Base-by-base conservation (phyloP, 2,888 invertebrate species). In the Apocheima hispidaria region DNA sequence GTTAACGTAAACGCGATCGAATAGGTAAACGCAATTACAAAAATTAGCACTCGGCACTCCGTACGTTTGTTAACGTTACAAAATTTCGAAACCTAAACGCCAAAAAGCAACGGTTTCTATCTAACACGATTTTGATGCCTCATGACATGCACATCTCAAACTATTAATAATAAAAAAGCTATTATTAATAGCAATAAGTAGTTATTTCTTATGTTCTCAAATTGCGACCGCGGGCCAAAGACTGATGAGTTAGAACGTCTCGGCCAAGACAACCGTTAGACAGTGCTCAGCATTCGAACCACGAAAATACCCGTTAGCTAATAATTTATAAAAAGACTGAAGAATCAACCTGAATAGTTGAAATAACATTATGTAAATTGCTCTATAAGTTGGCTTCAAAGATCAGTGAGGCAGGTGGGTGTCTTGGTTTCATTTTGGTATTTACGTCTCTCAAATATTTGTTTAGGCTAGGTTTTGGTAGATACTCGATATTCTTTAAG, bases 241-340 rank as follows among this genome's bases (percentile, higher is more conserved):
- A 33, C 60, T 60, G 61, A 62, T 62, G 61, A 30, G 46, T 46
- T 62, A 57, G 61, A 62, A 62, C 61, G 46, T 52, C 59, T 46
- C 14, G 26, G 18, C 3, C 10, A 28, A 30, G 38, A 59, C n/a
- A 46, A 60, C 61, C 61, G 61, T 62, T 56, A 56, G 26, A 16
- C 38, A 18, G 35, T 28, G 35, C 28, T 56, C 56, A 30, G 40
- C 38, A 62, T 66, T 66, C 65, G 52, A 60, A 66, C 54, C 66
- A 64, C 65, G 65, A 63, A 50, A 58, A 52, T 38, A 51, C 9
- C 69, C 69, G 69, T 67, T 69, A 65, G 56, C 51, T 60, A 59
- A 65, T 65, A 63, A 60, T 48, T 46, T 46, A 54, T 55, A 41
- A 58, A 62, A 60, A 65, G 44, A 63, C 60, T 57, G 60, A 55